Evolutionary conservation across 2,113 vertebrate species (phyloP).

Genomic region (Poeciliopsis occidentalis): DNA sequence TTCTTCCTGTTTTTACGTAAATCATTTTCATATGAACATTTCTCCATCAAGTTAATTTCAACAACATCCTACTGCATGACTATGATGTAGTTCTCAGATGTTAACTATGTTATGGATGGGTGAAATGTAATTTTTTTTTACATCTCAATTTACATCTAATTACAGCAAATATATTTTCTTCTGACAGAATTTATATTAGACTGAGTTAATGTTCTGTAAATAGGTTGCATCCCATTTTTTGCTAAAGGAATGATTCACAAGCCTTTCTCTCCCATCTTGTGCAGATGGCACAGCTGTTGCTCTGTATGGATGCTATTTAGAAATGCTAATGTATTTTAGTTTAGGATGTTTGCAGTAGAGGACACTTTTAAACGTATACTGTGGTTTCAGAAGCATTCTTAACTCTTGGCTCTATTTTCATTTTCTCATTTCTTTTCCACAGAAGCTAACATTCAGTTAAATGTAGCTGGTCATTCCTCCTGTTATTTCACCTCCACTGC

Average conservation of each 20-base stretch:
- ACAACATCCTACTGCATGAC: too few species aligned
- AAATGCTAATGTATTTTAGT: constrained; percentile 22
- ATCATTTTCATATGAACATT: too few species aligned
- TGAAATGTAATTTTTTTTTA: too few species aligned
- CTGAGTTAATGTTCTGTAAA: background rate
- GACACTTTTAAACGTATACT: background rate
- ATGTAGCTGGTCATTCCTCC: background rate
- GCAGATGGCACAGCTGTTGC: constrained; percentile 20
- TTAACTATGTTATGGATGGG: too few species aligned
- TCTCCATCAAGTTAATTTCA: too few species aligned
- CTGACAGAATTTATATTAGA: background rate
- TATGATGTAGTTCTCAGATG: too few species aligned
- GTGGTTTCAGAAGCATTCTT: background rate
- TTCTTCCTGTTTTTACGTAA: too few species aligned
- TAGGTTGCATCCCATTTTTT: background rate
- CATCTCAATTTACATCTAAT: background rate
- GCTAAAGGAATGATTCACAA: background rate
- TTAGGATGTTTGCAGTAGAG: constrained; percentile 22
- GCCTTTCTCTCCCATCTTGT: background rate
- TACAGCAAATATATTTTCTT: background rate
- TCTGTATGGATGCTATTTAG: constrained; percentile 21
- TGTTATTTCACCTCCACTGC: background rate
- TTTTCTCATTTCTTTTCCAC: background rate
- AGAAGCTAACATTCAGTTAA: background rate
- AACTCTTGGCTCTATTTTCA: constrained; percentile 1